These are phyloP conservation scores for Helicoverpa armigera DNA, from an alignment of 1,140 invertebrate species.

Conservation along the genomic window DNA sequence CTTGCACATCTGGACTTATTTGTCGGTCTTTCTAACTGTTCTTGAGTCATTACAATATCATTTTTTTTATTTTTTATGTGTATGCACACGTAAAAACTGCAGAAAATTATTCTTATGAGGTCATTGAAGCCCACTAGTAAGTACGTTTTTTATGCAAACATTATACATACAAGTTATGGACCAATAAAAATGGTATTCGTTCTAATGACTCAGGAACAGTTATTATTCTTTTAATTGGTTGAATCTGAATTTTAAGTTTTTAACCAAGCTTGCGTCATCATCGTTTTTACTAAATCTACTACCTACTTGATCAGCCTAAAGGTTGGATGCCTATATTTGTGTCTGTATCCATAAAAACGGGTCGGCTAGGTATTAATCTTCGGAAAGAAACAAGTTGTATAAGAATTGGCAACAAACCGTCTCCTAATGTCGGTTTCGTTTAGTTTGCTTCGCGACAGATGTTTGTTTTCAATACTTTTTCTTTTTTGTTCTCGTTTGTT, in stretches of 20 bases:
- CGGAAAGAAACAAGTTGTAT: not conserved
- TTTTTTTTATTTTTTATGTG: no score
- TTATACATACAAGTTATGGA: not conserved
- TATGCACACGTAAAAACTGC: not conserved
- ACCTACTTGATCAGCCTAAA: no score
- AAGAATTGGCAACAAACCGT: constrained; percentile 3
- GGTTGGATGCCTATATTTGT: no score
- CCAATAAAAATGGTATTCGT: not conserved
- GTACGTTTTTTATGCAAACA: not conserved
- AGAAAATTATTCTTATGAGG: no score
- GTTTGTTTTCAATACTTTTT: constrained; percentile 41
- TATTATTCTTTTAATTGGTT: not conserved
- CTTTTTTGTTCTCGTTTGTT: constrained; percentile 37
- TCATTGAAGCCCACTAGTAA: not conserved
- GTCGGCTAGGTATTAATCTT: not conserved
- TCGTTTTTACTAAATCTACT: not conserved
- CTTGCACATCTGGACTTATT: not conserved
- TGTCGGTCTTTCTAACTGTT: not conserved
- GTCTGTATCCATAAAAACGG: no score
- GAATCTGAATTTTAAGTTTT: not conserved
- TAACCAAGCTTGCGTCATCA: not conserved
- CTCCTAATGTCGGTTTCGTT: constrained; percentile 19
- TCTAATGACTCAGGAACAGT: not conserved
- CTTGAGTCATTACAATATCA: not conserved
- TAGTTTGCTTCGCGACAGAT: constrained; percentile 47